Evolutionary conservation across 2,797 vertebrate species (phyloP), one percentile per base, ranked within the genome.

Genomic region (Sciaenops ocellatus): DNA sequence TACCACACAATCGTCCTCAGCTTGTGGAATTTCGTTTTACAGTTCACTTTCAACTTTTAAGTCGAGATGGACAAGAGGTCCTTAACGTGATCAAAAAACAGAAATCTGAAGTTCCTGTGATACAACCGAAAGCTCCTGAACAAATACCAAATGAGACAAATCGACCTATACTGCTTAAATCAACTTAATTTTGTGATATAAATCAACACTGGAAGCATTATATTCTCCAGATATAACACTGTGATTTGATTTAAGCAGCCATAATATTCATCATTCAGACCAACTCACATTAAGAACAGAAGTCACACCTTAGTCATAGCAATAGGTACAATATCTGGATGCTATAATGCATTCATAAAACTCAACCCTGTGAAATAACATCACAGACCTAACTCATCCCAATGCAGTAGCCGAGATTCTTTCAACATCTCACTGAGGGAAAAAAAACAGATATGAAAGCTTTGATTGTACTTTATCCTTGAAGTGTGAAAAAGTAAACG

Each of bases 401-500:
- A 68, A 41, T 76, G 80, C 79, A 81, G 81, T 68, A 86, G 73
- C 78, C 83, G 73, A 80, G 69, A 83, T 89, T 79, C 70, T 90
- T 88, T 90, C 78, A 80, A 81, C 72, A 64, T 76, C 75, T 81
- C 68, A 76, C 42, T 62, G 51, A 79, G 52, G 18, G 44, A 55
- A 17, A 62, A 67, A 83, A 84, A 68, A 65, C 18, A 76, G 75
- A 86, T 80, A 79, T 83, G 76, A 91, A 88, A 86, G 86, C 83
- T 84, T 85, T 86, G 88, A 86, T 87, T 94, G 83, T 90, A 73
- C 80, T 90, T 84, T 82, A 79, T 89, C 77, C 79, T 87, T 91
- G 86, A 88, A 87, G 89, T 89, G 87, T 92, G 86, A 85, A 89
- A 90, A 91, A 83, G 72, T 87, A 90, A 92, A 92, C 60, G 64